These are phyloP conservation scores for Carposina sasakii DNA, from an alignment of 1,140 invertebrate genomes.

Conservation along the genomic window DNA sequence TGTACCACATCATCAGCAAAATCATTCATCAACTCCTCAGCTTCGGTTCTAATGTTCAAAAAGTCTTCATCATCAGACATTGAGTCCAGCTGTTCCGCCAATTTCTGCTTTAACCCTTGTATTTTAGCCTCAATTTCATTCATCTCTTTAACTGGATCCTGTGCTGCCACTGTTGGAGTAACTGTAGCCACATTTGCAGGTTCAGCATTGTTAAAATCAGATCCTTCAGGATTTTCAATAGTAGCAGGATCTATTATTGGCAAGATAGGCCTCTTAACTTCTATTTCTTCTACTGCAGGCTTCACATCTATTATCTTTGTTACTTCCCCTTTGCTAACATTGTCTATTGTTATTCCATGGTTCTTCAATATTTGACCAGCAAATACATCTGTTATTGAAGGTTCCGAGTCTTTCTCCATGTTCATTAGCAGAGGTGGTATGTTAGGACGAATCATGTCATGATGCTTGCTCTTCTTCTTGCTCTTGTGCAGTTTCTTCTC, in stretches of 20 bases:
- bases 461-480: constrained; percentile 56
- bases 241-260: constrained; percentile 67
- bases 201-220: not conserved
- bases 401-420: constrained; percentile 68
- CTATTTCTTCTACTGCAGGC: constrained; percentile 39
- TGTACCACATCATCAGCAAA: constrained; percentile 69
- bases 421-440: constrained; percentile 69
- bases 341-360: constrained; percentile 57
- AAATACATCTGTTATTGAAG: constrained; percentile 76
- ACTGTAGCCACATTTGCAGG: constrained; percentile 17
- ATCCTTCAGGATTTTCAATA: constrained; percentile 37
- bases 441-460: constrained; percentile 64
- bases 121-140: constrained; percentile 73
- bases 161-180: constrained; percentile 39
- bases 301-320: constrained; percentile 45
- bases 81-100: constrained; percentile 68
- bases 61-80: constrained; percentile 76
- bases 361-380: constrained; percentile 73
- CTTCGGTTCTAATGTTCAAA: constrained; percentile 74
- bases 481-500: constrained; percentile 56
- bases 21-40: constrained; percentile 76
- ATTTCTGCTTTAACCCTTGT: constrained; percentile 70
- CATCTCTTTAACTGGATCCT: constrained; percentile 65
- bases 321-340: constrained; percentile 41
- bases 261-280: constrained; percentile 51